Percentiles rank a stretch among this genome's conserved stretches.
Evolutionary conservation across 2,113 vertebrate species (phyloP).

Genomic region (Notothenia rossii): DNA sequence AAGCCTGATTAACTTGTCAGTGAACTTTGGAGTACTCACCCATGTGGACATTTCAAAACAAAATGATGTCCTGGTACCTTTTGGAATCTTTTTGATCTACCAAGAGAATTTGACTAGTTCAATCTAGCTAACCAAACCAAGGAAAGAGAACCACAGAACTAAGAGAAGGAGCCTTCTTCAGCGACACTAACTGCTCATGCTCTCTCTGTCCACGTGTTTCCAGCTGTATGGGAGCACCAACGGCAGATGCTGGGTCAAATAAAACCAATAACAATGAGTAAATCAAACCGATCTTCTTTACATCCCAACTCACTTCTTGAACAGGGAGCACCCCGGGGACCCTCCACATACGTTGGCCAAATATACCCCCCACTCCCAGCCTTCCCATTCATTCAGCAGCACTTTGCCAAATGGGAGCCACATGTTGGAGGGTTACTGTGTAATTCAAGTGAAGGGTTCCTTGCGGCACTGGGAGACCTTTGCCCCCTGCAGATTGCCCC

Average conservation of each 20-base stretch:
- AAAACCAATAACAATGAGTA: slow-evolving; percentile 28
- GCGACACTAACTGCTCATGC: not conserved
- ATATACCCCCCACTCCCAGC: slow-evolving; percentile 3
- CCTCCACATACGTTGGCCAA: slow-evolving; percentile 22
- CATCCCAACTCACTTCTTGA: slow-evolving; percentile 20
- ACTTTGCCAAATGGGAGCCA: slow-evolving; percentile 78
- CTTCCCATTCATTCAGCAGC: slow-evolving; percentile 70
- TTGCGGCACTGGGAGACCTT: slow-evolving; percentile 68
- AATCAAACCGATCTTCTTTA: slow-evolving; percentile 25
- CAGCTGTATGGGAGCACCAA: not conserved
- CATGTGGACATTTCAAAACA: too few relatives aligned
- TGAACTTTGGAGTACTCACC: too few relatives aligned
- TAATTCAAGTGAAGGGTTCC: slow-evolving; percentile 76
- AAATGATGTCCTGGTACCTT: too few relatives aligned
- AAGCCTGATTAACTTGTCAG: too few relatives aligned
- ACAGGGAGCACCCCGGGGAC: slow-evolving; percentile 12
- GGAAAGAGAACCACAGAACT: too few relatives aligned
- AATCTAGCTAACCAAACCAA: not conserved
- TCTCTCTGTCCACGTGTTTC: not conserved
- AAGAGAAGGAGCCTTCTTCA: not conserved
- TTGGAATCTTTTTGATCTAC: too few relatives aligned
- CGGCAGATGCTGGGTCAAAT: slow-evolving; percentile 20
- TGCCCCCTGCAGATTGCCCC: slow-evolving; percentile 51
- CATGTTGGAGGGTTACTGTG: slow-evolving; percentile 74
- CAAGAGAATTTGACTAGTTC: not conserved